Evolutionary conservation across 2,113 vertebrate species (phyloP).

Genomic region (Halichoeres trimaculatus): DNA sequence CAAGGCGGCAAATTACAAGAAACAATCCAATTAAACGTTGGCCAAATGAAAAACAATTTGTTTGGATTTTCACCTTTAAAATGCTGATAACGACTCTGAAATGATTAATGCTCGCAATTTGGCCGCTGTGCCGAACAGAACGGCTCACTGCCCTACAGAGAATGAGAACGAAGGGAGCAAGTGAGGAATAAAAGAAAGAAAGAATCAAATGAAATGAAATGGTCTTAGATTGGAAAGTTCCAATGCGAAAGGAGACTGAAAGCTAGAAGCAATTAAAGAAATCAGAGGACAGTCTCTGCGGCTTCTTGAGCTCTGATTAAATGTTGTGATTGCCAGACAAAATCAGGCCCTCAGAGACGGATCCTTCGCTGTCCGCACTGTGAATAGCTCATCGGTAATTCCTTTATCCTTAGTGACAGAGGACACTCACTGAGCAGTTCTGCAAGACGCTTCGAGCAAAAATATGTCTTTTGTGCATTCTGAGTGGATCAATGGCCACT

Average conservation of each 20-base stretch:
- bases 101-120: conserved; percentile 80
- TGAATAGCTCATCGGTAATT: conserved; percentile 58
- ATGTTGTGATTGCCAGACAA: conserved; percentile 64
- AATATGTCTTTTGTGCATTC: not conserved
- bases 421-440: conserved; percentile 47
- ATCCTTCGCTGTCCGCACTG: conserved; percentile 55
- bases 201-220: conserved; percentile 49
- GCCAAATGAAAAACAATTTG: conserved; percentile 75
- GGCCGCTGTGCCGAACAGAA: conserved; percentile 54
- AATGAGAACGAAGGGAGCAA: conserved; percentile 41
- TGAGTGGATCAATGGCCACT: not conserved
- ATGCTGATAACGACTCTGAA: conserved; percentile 72
- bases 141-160: conserved; percentile 60
- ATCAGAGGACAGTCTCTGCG: conserved; percentile 56
- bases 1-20: conserved; percentile 57
- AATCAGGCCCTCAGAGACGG: conserved; percentile 37
- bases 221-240: conserved; percentile 72
- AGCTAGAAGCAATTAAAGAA: conserved; percentile 78
- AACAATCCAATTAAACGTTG: conserved; percentile 57
- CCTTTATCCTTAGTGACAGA: conserved; percentile 46
- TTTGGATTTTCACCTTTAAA: conserved; percentile 76
- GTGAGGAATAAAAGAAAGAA: not conserved
- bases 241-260: conserved; percentile 61
- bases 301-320: conserved; percentile 69
- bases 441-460: conserved; percentile 21